Evolutionary conservation across 2,888 invertebrate genomes (phyloP).

Genomic region (Sarcophaga subvicina): DNA sequence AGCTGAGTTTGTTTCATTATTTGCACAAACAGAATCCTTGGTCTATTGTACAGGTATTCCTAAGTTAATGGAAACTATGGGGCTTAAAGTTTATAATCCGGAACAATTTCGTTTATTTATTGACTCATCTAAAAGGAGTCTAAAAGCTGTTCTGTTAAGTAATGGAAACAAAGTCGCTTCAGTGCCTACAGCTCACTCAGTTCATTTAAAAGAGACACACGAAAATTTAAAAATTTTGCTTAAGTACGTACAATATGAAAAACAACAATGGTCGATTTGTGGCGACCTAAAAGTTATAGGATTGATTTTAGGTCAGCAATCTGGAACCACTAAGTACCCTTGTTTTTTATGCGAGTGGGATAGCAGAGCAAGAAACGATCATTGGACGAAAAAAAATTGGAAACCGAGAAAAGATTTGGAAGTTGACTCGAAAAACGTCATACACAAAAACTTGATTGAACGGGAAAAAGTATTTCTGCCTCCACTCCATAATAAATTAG

Average conservation of each 20-base stretch:
- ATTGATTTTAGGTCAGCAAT: conserved; percentile 3
- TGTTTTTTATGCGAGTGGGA: neutral
- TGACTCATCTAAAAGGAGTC: no score
- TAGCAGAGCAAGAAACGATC: neutral
- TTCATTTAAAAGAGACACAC: no score
- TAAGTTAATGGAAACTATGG: conserved; percentile 1
- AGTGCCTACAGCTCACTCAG: no score
- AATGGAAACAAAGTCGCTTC: no score
- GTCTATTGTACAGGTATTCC: conserved; percentile 24
- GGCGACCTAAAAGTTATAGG: conserved; percentile 14
- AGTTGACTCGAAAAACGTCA: neutral
- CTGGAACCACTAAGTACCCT: conserved; percentile 10
- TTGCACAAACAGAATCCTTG: conserved; percentile 15
- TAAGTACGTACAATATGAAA: no score
- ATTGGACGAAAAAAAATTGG: neutral
- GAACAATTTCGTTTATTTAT: no score
- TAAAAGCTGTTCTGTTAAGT: no score
- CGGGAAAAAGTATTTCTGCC: neutral
- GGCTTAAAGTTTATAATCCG: no score
- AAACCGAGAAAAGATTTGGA: neutral
- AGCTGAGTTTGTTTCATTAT: conserved; percentile 12
- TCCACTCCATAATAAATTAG: neutral
- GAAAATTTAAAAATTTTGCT: no score
- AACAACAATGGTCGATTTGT: neutral
- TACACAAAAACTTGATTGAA: neutral